Evolutionary conservation across 2,888 invertebrate genomes (phyloP).

Genomic region (Parthenolecanium corni): DNA sequence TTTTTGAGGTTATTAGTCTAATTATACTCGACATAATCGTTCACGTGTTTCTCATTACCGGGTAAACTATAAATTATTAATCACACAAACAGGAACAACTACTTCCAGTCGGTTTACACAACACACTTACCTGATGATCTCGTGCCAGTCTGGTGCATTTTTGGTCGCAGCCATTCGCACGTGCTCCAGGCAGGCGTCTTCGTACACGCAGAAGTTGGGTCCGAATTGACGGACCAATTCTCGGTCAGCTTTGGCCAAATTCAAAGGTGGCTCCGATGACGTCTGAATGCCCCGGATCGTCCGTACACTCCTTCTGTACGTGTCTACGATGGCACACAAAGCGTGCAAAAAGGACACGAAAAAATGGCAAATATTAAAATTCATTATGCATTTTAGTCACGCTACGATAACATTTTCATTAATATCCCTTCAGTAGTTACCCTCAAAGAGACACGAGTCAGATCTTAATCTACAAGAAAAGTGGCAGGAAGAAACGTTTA

Average conservation of each 20-base stretch:
- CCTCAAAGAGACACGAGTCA: too few relatives aligned
- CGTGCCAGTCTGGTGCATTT: conserved; percentile 53
- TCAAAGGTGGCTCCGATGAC: neutral
- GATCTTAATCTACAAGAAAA: too few relatives aligned
- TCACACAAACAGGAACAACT: too few relatives aligned
- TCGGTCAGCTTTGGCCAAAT: conserved; percentile 65
- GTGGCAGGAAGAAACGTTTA: too few relatives aligned
- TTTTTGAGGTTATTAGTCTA: too few relatives aligned
- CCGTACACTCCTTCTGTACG: conserved; percentile 20
- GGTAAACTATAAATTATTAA: too few relatives aligned
- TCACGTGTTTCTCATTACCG: too few relatives aligned
- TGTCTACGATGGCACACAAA: neutral
- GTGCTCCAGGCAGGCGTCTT: conserved; percentile 62
- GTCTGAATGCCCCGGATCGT: neutral
- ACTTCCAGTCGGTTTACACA: too few relatives aligned
- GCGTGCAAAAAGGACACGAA: neutral
- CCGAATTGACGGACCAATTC: conserved; percentile 65
- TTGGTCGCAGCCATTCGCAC: conserved; percentile 44
- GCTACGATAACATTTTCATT: too few relatives aligned
- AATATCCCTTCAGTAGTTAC: too few relatives aligned
- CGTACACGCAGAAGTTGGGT: conserved; percentile 63
- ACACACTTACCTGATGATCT: conserved; percentile 65
- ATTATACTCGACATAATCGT: too few relatives aligned
- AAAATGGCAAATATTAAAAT: neutral
- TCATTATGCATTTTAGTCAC: neutral